Conservation (phyloP, 2,113 vertebrate species). For the Raja brachyura region DNA sequence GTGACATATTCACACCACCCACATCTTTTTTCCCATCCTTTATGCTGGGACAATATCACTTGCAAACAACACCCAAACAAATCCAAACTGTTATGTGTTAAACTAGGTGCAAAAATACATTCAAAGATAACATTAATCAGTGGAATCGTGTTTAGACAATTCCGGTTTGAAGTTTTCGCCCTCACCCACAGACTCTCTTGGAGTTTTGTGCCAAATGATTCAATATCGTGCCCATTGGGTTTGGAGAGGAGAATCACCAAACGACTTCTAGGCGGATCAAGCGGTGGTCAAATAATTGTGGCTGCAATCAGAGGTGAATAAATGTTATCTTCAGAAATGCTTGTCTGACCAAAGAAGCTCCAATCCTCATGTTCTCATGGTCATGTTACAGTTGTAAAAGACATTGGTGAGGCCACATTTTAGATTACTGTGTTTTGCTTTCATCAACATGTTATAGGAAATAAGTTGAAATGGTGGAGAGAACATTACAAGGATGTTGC, state of each 20-base stretch:
- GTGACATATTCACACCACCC: constrained; percentile 1
- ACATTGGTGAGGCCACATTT: too few relatives aligned
- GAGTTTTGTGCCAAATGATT: not conserved
- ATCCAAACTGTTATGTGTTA: not conserved
- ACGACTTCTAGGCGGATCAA: not conserved
- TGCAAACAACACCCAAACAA: constrained; percentile 6
- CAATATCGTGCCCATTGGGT: not conserved
- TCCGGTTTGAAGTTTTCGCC: not conserved
- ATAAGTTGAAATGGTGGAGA: too few relatives aligned
- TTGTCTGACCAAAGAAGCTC: not conserved
- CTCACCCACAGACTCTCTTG: not conserved
- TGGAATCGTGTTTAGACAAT: not conserved
- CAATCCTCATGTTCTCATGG: too few relatives aligned
- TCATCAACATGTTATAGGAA: too few relatives aligned
- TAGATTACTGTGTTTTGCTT: too few relatives aligned
- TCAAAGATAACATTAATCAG: not conserved
- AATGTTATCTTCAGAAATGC: not conserved
- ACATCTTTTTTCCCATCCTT: not conserved
- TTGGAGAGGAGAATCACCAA: not conserved
- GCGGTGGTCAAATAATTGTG: not conserved
- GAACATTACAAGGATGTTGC: too few relatives aligned
- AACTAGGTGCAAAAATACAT: not conserved
- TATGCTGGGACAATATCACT: not conserved
- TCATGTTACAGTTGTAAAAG: too few relatives aligned
- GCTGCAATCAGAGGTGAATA: not conserved